Evolutionary conservation across 2,888 invertebrate genomes (phyloP).

Genomic region (Bellardia pandia): DNA sequence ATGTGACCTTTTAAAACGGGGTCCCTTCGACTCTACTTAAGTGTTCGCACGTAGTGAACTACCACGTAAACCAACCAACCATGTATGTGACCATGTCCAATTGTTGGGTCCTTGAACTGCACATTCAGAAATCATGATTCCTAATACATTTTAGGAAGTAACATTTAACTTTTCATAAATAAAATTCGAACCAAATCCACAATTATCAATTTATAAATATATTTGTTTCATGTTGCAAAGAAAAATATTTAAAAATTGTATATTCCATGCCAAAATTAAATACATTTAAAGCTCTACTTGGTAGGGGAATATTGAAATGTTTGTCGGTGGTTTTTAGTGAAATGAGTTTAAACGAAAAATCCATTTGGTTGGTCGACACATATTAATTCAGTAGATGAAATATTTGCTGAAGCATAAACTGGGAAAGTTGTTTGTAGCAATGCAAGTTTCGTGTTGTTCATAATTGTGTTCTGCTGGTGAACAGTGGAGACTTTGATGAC

Average conservation of each 20-base stretch:
- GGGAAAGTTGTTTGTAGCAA: slow-evolving; percentile 21
- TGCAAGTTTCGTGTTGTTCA: background rate
- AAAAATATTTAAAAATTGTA: background rate
- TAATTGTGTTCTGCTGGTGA: background rate
- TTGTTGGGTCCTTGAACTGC: too few relatives aligned
- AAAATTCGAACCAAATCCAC: too few relatives aligned
- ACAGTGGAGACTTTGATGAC: background rate
- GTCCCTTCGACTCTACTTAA: too few relatives aligned
- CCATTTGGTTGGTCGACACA: slow-evolving; percentile 6
- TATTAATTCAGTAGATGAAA: slow-evolving; percentile 57
- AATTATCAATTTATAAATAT: too few relatives aligned
- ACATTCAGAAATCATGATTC: too few relatives aligned
- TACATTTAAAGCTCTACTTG: background rate
- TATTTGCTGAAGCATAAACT: slow-evolving; percentile 47
- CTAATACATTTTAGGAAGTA: too few relatives aligned
- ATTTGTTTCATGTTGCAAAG: background rate
- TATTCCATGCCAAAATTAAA: background rate
- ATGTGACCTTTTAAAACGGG: too few relatives aligned
- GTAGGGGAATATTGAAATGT: slow-evolving; percentile 39
- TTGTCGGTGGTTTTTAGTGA: slow-evolving; percentile 37
- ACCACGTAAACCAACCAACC: too few relatives aligned
- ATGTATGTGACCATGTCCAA: too few relatives aligned
- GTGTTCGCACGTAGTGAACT: too few relatives aligned
- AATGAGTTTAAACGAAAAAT: slow-evolving; percentile 35
- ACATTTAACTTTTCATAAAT: too few relatives aligned